Conservation (phyloP, 1,140 invertebrate genomes). For the Ericerus pela region DNA sequence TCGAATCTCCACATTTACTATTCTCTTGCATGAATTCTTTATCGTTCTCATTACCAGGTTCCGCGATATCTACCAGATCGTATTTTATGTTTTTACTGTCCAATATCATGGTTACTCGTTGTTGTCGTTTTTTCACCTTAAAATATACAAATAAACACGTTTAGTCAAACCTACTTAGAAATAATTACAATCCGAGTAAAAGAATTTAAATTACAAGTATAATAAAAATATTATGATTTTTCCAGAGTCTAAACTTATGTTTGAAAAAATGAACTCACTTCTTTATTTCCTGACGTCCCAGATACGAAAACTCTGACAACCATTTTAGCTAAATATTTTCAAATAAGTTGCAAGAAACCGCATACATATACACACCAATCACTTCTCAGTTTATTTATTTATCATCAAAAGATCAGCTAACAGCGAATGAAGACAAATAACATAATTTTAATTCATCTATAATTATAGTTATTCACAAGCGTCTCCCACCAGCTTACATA, state of each 20-base stretch:
- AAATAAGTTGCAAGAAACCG: no score
- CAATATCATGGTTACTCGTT: slow-evolving; percentile 77
- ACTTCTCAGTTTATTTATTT: no score
- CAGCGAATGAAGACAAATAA: no score
- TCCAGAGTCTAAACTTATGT: slow-evolving; percentile 5
- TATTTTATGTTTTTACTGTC: slow-evolving; percentile 78
- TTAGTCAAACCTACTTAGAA: neutral
- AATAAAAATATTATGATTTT: slow-evolving; percentile 18
- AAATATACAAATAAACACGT: slow-evolving; percentile 26
- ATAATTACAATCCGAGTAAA: neutral
- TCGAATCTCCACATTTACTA: slow-evolving; percentile 54
- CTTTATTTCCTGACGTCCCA: slow-evolving; percentile 78
- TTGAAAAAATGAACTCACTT: slow-evolving; percentile 42
- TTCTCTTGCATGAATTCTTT: slow-evolving; percentile 87
- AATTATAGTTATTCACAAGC: no score
- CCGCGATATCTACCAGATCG: slow-evolving; percentile 80
- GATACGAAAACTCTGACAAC: slow-evolving; percentile 78
- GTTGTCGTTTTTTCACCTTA: slow-evolving; percentile 89
- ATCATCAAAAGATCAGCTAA: no score
- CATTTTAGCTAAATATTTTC: no score
- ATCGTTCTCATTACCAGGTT: slow-evolving; percentile 70
- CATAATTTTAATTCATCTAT: no score
- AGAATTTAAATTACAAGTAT: slow-evolving; percentile 18
- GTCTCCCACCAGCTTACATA: no score
- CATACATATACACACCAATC: no score